Conservation (phyloP, 2,888 invertebrate genomes). For the Catocala fraxini region DNA sequence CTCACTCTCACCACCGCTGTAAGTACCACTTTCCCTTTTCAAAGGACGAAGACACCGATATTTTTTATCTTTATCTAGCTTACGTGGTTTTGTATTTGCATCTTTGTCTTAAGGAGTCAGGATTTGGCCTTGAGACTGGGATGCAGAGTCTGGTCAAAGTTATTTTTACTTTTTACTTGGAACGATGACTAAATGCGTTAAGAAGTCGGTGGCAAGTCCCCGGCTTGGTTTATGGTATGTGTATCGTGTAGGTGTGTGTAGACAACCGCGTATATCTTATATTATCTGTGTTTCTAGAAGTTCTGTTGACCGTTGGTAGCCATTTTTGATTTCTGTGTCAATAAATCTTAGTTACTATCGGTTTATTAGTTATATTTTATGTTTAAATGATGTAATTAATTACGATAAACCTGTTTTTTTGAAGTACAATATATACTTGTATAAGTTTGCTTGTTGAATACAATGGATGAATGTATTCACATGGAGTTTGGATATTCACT, state of each 20-base stretch:
- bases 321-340: conserved; percentile 33
- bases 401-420: too few species aligned
- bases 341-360: conserved; percentile 4
- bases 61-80: conserved; percentile 54
- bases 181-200: conserved; percentile 85
- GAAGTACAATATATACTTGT: too few species aligned
- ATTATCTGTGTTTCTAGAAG: conserved; percentile 39
- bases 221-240: conserved; percentile 55
- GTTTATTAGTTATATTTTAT: neutral
- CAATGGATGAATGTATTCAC: too few species aligned
- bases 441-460: too few species aligned
- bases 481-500: too few species aligned
- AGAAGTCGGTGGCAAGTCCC: conserved; percentile 64
- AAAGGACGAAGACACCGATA: conserved; percentile 84
- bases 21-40: conserved; percentile 87
- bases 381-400: too few species aligned
- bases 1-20: conserved; percentile 83
- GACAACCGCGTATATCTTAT: conserved; percentile 37
- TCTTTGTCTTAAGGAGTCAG: conserved; percentile 71
- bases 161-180: conserved; percentile 86
- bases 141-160: conserved; percentile 79
- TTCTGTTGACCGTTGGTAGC: conserved; percentile 50
- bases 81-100: conserved; percentile 36
- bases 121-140: conserved; percentile 85
- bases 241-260: conserved; percentile 52